These are phyloP conservation scores for Hipparchia sbordonii DNA, from an alignment of 2,888 invertebrate species.

Conservation along the genomic window DNA sequence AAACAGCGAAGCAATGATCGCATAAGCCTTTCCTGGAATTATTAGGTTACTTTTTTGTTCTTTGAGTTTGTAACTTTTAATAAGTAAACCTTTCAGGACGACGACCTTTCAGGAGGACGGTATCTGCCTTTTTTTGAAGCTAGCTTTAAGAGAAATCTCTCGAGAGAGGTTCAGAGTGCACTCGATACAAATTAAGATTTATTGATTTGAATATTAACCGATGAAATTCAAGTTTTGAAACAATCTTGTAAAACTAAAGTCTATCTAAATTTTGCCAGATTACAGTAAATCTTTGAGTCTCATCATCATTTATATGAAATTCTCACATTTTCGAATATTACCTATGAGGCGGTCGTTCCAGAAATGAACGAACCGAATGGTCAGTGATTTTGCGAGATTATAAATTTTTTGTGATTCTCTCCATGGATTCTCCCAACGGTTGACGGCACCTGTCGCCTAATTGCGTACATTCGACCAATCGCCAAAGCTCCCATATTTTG, in stretches of 20 bases:
- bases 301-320: too few species aligned
- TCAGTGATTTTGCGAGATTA: constrained; percentile 46
- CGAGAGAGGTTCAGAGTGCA: too few species aligned
- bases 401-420: constrained; percentile 42
- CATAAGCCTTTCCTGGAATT: constrained; percentile 24
- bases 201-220: too few species aligned
- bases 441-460: constrained; percentile 51
- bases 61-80: neutral
- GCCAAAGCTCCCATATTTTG: constrained; percentile 48
- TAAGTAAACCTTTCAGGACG: too few species aligned
- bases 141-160: too few species aligned
- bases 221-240: too few species aligned
- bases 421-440: constrained; percentile 32
- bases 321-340: constrained; percentile 23
- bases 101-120: too few species aligned
- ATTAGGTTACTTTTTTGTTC: neutral
- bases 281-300: too few species aligned
- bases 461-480: constrained; percentile 43
- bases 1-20: constrained; percentile 31
- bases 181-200: too few species aligned
- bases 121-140: too few species aligned
- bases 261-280: too few species aligned
- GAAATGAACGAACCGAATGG: constrained; percentile 42
- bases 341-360: constrained; percentile 39
- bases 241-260: too few species aligned